Base-by-base conservation (phyloP, 1,140 invertebrate species). In the Melitaea cinxia region DNA sequence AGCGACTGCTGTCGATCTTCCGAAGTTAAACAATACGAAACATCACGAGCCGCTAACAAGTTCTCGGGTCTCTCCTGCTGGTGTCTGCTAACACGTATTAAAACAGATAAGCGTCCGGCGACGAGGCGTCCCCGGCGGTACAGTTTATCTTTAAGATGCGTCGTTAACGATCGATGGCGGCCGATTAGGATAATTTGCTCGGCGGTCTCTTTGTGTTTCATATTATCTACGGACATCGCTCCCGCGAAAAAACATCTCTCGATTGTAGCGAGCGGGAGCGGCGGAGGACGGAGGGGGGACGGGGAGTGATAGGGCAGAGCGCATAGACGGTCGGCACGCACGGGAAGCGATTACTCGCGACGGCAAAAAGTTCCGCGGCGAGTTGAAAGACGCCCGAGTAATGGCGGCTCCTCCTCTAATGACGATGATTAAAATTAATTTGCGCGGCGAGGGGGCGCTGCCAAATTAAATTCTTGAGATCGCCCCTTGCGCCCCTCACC, bases 351-450 rank as follows among this genome's bases (percentile, higher is more conserved):
- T 58, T 30, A 57, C 37, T 60, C 19, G 72, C 66, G 49, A 23
- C 35, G 60, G 63, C 59, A 72, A 75, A 72, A 74, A 71, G 60
- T 37, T 37, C 61, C 55, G 72, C 76, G 75, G 68, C 74, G 57
- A 72, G 23, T 71, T 78, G 60, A 78, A 74, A 72, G 73, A 53
- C 55, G 33, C 54, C 7, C 62, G 52, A 54, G 60, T 49, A 49
- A 68, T 67, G 64, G 68, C 74, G 57, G 67, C 72, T 57, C 54
- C 70, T 62, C 35, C 52, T 75, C 78, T 87, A 88, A 88, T 88
- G 80, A 85, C 76, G 75, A 65, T 78, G 80, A 88, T 88, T 84
- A 88, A 84, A 84, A 88, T 88, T 84, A 87, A 88, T 88, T 85
- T 80, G 77, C 77, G 73, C 78, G 66, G 58, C 63, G 68, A 66